These are phyloP conservation scores for Thamnophis sirtalis DNA, from an alignment of 2,113 vertebrate species.

Conservation along the genomic window DNA sequence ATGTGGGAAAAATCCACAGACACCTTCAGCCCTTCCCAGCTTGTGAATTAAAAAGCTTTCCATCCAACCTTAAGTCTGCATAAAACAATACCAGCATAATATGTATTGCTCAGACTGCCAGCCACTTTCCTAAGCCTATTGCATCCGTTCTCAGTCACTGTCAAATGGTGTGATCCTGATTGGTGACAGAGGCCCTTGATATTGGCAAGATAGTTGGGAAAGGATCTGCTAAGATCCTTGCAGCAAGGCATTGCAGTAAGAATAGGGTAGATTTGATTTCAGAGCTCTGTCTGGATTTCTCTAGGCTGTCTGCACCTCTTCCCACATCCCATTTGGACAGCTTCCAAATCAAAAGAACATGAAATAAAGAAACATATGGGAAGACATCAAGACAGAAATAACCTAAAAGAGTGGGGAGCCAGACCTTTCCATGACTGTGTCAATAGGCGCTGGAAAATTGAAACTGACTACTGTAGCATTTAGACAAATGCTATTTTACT, in stretches of 20 bases:
- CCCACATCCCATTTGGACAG: background rate
- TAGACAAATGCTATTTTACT: background rate
- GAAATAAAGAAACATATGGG: background rate
- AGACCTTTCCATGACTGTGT: background rate
- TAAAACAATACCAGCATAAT: background rate
- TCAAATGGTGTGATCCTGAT: background rate
- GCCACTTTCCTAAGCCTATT: background rate
- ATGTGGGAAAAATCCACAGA: background rate
- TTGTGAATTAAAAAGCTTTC: background rate
- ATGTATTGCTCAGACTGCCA: background rate
- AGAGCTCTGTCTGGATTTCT: background rate
- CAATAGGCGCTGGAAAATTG: background rate
- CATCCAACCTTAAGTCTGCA: background rate
- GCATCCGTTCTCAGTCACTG: background rate
- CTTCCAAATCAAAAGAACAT: background rate
- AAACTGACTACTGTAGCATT: background rate
- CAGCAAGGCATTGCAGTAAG: background rate
- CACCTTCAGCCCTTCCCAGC: background rate
- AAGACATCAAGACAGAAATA: background rate
- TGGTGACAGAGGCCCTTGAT: background rate
- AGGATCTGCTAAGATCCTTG: background rate
- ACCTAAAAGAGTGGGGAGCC: background rate
- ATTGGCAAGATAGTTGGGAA: background rate
- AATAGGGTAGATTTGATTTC: background rate
- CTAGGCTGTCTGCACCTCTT: background rate